Evolutionary conservation across 1,140 invertebrate genomes (phyloP).

Genomic region (Ceratina australensis): DNA sequence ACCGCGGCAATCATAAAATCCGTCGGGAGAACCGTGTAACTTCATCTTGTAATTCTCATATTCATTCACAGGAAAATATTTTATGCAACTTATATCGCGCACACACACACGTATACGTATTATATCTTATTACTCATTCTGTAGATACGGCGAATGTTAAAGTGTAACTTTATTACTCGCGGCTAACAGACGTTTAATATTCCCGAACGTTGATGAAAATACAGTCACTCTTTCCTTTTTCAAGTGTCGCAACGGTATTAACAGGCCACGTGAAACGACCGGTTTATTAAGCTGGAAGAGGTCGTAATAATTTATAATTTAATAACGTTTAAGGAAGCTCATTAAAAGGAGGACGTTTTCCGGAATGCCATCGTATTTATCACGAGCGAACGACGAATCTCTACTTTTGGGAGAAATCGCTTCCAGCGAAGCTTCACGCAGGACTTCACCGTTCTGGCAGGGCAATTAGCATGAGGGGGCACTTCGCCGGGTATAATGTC

Average conservation of each 20-base stretch:
- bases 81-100: no score
- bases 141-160: no score
- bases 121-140: no score
- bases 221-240: conserved; percentile 22
- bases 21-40: no score
- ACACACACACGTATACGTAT: no score
- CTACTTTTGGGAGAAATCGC: not conserved
- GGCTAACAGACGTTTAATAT: no score
- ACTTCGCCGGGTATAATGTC: not conserved
- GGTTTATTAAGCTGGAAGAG: conserved; percentile 73
- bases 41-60: no score
- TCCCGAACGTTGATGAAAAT: no score
- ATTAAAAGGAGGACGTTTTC: conserved; percentile 73
- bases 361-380: conserved; percentile 73
- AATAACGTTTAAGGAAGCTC: conserved; percentile 73
- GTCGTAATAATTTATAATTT: conserved; percentile 78
- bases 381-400: conserved; percentile 62
- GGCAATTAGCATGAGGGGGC: conserved; percentile 2
- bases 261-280: conserved; percentile 68
- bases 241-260: conserved; percentile 71
- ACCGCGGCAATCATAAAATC: no score
- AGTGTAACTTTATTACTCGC: no score
- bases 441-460: conserved; percentile 25
- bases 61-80: no score
- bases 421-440: conserved; percentile 1